Evolutionary conservation across 2,797 vertebrate genomes (phyloP), one percentile per base, ranked within the genome.

Genomic region (Acanthopagrus latus): DNA sequence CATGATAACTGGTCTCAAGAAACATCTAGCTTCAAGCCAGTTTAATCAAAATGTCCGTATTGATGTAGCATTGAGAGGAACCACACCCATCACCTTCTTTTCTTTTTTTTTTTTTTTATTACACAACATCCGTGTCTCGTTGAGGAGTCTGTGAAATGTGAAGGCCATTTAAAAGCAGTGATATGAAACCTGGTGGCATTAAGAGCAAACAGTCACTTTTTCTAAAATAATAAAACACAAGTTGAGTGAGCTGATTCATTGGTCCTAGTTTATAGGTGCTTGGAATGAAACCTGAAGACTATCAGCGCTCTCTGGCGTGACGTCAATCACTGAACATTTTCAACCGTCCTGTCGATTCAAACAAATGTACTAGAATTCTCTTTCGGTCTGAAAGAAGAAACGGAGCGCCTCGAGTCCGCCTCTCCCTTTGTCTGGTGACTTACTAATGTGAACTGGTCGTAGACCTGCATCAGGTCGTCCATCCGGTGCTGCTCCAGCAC

Each of bases 361-460:
- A 25, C 1, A 20, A 20, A 46, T 10, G 38, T 6, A 7, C 21
- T 29, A 13, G 23, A 17, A 9, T 43, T 10, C 2, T 14, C 29
- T 23, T 60, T 57, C 7, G 8, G 18, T 62, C 6, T 38, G 17
- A 71, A 17, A 11, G 50, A 12, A 7, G 51, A 16, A 21, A 10
- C 47, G 2, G 1, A 43, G 1, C 0, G 27, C 21, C 29, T 23
- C 0, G 8, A 47, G 41, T 18, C n/a, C 9, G 1, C 23, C n/a
- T 17, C 43, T 41, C 23, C 7, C 7, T n/a, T 29, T 2, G 33
- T 12, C 14, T 11, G 58, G 1, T 0, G 64, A 91, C 93, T 98
- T 96, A 99, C 98, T 97, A 99, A 97, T 96, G 97, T 97, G 97
- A 99, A 99, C 93, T 98, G 97, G 96, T 99, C 98, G 91, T 99